phyloP scores from a whole-genome alignment of 2,888 invertebrate genomes.

The Drosophila pseudotakahashii region DNA sequence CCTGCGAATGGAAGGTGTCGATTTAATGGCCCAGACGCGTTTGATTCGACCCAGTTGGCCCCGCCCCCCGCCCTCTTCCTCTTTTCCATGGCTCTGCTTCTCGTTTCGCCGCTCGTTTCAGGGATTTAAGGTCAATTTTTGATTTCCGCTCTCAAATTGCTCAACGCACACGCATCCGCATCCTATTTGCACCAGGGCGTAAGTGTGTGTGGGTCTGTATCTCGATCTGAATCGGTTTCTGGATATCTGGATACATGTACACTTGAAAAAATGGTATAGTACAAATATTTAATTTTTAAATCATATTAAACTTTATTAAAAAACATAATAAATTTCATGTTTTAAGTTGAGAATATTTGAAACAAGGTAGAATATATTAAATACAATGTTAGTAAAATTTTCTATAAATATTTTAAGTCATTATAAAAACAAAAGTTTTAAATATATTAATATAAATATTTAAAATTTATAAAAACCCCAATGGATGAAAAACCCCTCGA shows the following conservation, averaged over 20 bases:
- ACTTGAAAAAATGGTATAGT: too few species aligned
- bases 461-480: too few species aligned
- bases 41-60: constrained; percentile 21
- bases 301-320: too few species aligned
- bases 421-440: too few species aligned
- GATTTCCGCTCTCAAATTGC: constrained; percentile 79
- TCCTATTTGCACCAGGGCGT: constrained; percentile 48
- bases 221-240: constrained; percentile 22
- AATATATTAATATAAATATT: too few species aligned
- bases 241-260: constrained; percentile 10
- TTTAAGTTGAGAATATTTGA: too few species aligned
- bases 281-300: too few species aligned
- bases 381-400: too few species aligned
- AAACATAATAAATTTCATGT: too few species aligned
- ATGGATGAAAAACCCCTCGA: too few species aligned
- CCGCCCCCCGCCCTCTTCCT: not conserved
- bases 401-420: too few species aligned
- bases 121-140: constrained; percentile 77
- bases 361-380: too few species aligned
- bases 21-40: constrained; percentile 70
- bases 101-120: constrained; percentile 21
- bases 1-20: constrained; percentile 61
- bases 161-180: constrained; percentile 70
- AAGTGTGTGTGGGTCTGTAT: constrained; percentile 22
- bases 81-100: not conserved